Percentiles rank a stretch among this genome's conserved stretches.
These are phyloP conservation scores for Orthosia cruda DNA, from an alignment of 2,888 invertebrate genomes.

Conservation along the genomic window DNA sequence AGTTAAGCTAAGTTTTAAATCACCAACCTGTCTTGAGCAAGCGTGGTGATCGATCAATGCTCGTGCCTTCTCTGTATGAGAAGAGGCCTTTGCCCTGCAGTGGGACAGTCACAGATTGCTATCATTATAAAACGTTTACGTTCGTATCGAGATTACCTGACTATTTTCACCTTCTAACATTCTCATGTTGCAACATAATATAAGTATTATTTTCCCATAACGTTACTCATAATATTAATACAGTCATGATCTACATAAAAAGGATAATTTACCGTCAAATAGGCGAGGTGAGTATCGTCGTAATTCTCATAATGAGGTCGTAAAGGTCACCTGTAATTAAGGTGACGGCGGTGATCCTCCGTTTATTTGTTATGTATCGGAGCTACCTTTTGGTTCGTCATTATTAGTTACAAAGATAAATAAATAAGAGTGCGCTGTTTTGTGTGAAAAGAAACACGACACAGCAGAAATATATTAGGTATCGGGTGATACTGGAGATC, in stretches of 20 bases:
- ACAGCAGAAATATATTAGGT: not conserved
- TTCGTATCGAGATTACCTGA: not conserved
- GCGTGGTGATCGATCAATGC: too few relatives aligned
- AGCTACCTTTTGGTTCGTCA: slow-evolving; percentile 29
- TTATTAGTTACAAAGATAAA: slow-evolving; percentile 30
- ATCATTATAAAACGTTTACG: too few relatives aligned
- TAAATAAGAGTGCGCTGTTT: not conserved
- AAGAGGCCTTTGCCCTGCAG: too few relatives aligned
- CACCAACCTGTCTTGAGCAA: too few relatives aligned
- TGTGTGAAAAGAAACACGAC: not conserved
- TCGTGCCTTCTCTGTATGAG: too few relatives aligned
- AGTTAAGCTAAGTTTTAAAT: too few relatives aligned
- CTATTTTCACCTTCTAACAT: not conserved
- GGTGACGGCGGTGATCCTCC: slow-evolving; percentile 31
- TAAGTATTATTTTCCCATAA: slow-evolving; percentile 13
- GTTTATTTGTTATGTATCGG: slow-evolving; percentile 63
- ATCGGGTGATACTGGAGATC: not conserved
- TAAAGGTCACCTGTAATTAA: slow-evolving; percentile 73
- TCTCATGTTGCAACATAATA: slow-evolving; percentile 21
- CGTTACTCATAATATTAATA: slow-evolving; percentile 49
- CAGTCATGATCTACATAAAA: slow-evolving; percentile 70
- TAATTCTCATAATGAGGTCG: slow-evolving; percentile 75
- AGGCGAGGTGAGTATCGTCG: slow-evolving; percentile 62
- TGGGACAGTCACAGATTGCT: too few relatives aligned
- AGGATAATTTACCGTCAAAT: slow-evolving; percentile 68